Base-by-base conservation (phyloP, 2,888 invertebrate species). In the Leptinotarsa rubiginosa region DNA sequence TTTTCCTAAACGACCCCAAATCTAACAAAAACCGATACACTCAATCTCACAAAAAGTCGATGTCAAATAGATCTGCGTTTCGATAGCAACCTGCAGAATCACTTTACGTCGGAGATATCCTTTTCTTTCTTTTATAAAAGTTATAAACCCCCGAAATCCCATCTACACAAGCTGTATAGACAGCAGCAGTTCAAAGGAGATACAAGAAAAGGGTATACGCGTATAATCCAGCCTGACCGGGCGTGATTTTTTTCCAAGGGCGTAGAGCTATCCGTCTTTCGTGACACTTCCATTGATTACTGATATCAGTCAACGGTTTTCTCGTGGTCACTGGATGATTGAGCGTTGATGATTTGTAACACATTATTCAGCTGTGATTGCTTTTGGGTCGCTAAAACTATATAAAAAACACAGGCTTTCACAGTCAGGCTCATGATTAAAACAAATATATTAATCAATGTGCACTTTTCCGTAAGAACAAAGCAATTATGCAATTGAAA, bases 121-220 rank as follows among this genome's bases (percentile, higher is more conserved):
- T 10, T 31, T 62, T 16, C 12, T 41, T 18, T 62, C n/a, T 62
- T 62, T 18, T 41, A 62, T 62, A 25, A 5, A 62, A 62, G 31
- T 62, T 62, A 62, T 62, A 62, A 62, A 62, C 62, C 41, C 62
- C 25, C 25, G 62, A 41, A 62, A 62, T 62, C 62, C 41, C 62
- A 62, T 62, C 62, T 13, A 16, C 31, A 41, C 41, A 41, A 41
- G 62, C 31, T 62, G 62, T 62, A 62, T 31, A 62, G 41, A 62
- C 62, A 31, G 62, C 62, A 41, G 41, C 62, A n/a, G 62, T 62
- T 16, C 62, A 18, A 31, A 41, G 41, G 41, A 62, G 62, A 62
- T 62, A 62, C 62, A 62, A 62, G 62, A n/a, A 62, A 62, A 62
- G 62, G 62, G 62, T 62, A 62, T 41, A 41, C 41, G 41, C 41